Evolutionary conservation across 2,888 invertebrate genomes (phyloP).

Genomic region (Lasioglossum oenotherae): DNA sequence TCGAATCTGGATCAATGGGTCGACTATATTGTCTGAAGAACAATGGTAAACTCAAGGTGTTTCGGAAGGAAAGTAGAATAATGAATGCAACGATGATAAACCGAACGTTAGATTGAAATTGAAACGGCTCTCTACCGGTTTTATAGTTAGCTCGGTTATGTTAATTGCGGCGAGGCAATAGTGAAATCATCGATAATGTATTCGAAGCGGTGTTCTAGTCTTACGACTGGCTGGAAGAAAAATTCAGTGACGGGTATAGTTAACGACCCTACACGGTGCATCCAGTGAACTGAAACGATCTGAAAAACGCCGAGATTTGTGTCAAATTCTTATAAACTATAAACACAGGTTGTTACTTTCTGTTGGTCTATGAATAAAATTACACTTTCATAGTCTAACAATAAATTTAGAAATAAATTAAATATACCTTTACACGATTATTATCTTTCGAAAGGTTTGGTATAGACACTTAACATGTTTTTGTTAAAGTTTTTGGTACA

Average conservation of each 20-base stretch:
- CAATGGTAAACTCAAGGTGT: background rate
- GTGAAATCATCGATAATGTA: slow-evolving; percentile 21
- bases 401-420: background rate
- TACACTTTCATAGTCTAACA: background rate
- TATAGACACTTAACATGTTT: background rate
- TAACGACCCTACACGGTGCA: background rate
- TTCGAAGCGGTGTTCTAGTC: background rate
- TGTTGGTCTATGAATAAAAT: background rate
- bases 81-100: background rate
- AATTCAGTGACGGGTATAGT: background rate
- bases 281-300: slow-evolving; percentile 1
- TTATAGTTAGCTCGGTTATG: slow-evolving; percentile 1
- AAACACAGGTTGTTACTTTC: background rate
- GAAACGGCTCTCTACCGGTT: background rate
- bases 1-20: background rate
- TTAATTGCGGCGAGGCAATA: slow-evolving; percentile 5
- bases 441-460: background rate
- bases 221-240: background rate
- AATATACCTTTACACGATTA: background rate
- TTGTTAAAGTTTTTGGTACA: background rate
- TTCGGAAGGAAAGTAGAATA: slow-evolving; percentile 3
- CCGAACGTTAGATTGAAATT: background rate
- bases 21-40: background rate
- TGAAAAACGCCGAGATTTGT: background rate
- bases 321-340: background rate